phyloP scores from a whole-genome alignment of 2,888 invertebrate species.

The Ptychoptera albimana region DNA sequence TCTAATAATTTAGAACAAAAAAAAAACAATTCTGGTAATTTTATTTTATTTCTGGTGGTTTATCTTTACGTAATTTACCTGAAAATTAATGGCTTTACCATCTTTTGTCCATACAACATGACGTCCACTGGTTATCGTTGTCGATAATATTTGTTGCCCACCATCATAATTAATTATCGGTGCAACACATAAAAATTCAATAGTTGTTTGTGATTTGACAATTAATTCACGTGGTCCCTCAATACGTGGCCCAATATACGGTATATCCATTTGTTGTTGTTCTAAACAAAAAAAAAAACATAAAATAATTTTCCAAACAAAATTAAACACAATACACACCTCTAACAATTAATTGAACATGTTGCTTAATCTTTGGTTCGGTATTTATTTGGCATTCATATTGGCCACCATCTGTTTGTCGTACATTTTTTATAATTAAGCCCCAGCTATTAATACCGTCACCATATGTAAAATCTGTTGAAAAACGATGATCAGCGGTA shows the following conservation, averaged over 20 bases:
- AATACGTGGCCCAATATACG: slow-evolving; percentile 3
- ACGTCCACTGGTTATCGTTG: not conserved
- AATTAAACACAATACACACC: not conserved
- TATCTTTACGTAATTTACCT: no score
- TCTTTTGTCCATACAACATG: slow-evolving; percentile 3
- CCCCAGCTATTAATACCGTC: slow-evolving; percentile 2
- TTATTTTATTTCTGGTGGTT: no score
- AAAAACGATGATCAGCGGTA: slow-evolving; percentile 5
- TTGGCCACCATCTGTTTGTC: slow-evolving; percentile 4
- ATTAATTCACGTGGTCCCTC: slow-evolving; percentile 3
- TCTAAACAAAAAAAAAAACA: not conserved
- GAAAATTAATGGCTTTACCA: slow-evolving; percentile 1
- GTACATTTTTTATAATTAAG: slow-evolving; percentile 4
- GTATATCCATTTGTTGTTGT: slow-evolving; percentile 3
- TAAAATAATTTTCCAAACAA: not conserved
- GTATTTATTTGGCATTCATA: slow-evolving; percentile 7
- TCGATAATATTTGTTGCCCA: not conserved
- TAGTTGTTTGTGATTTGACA: not conserved
- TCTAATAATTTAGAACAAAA: not conserved
- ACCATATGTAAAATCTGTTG: not conserved
- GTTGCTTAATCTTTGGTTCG: slow-evolving; percentile 5
- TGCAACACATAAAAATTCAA: slow-evolving; percentile 2
- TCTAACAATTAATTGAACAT: slow-evolving; percentile 5
- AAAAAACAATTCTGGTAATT: not conserved
- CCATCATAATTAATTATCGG: not conserved